Conservation (phyloP, 1,140 invertebrate species). For the Hypsibius dujardini region DNA sequence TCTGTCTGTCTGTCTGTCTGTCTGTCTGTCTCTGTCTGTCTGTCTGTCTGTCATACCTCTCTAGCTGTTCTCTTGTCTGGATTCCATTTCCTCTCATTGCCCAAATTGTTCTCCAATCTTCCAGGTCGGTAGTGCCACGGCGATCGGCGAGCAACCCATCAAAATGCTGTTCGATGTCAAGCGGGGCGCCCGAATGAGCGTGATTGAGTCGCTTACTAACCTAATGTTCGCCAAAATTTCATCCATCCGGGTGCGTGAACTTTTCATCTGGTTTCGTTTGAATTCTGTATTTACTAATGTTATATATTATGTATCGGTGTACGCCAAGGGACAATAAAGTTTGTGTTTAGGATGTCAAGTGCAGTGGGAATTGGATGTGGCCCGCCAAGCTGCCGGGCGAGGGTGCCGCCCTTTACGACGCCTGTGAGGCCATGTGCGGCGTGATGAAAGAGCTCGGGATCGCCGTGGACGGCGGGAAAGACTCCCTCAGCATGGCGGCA, state of each 20-base stretch:
- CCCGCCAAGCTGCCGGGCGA: constrained; percentile 78
- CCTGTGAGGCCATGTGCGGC: constrained; percentile 68
- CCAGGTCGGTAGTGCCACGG: constrained; percentile 57
- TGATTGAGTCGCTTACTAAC: constrained; percentile 84
- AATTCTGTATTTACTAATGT: no score
- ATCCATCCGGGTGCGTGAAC: constrained; percentile 43
- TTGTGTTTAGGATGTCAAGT: constrained; percentile 60
- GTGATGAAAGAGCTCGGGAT: constrained; percentile 70
- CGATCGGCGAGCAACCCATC: constrained; percentile 89
- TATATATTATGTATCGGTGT: no score
- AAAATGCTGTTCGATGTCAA: constrained; percentile 64
- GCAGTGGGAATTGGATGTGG: constrained; percentile 99
- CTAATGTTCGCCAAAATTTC: constrained; percentile 78
- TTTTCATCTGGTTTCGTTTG: not conserved
- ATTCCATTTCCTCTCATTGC: no score
- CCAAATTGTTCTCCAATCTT: no score
- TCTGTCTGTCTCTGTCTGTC: no score
- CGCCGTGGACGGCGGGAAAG: constrained; percentile 90
- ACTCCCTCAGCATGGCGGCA: constrained; percentile 92
- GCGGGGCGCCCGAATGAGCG: constrained; percentile 73
- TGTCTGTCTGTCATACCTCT: no score
- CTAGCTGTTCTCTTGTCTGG: no score
- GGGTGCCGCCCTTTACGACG: constrained; percentile 63
- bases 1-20: no score
- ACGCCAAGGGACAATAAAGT: not conserved